Conservation (phyloP, 1,140 invertebrate genomes). For the Drosophila hydei region DNA sequence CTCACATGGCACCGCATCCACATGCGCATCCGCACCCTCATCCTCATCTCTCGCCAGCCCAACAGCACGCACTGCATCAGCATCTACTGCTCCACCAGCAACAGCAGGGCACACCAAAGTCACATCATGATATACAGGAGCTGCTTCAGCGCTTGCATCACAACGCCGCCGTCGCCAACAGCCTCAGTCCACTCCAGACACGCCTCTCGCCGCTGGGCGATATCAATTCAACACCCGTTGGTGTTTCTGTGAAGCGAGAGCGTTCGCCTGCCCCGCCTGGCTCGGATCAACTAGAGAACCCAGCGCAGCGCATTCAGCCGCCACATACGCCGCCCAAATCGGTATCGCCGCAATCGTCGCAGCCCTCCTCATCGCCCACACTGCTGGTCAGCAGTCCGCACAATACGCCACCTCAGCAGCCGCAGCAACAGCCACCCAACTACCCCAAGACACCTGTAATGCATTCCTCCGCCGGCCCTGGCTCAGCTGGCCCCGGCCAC, state of each 20-base stretch:
- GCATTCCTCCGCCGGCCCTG: constrained; percentile 42
- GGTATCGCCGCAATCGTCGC: constrained; percentile 84
- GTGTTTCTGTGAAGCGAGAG: constrained; percentile 71
- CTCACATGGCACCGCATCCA: constrained; percentile 52
- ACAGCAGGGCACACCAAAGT: constrained; percentile 62
- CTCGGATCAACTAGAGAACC: constrained; percentile 70
- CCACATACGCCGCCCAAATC: constrained; percentile 83
- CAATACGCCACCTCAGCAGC: constrained; percentile 65
- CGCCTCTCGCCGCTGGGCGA: constrained; percentile 69
- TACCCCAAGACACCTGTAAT: constrained; percentile 55
- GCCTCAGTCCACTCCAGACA: constrained; percentile 72
- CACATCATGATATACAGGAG: constrained; percentile 78
- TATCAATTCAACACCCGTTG: constrained; percentile 16
- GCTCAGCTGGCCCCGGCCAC: constrained; percentile 14
- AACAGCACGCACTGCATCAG: constrained; percentile 73
- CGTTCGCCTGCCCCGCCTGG: constrained; percentile 65
- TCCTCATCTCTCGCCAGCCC: constrained; percentile 70
- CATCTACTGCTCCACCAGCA: constrained; percentile 58
- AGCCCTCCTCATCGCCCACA: constrained; percentile 75
- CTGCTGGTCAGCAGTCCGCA: constrained; percentile 74
- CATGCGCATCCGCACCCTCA: constrained; percentile 56
- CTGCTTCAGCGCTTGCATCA: constrained; percentile 75
- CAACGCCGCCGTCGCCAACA: constrained; percentile 60
- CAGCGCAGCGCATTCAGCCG: constrained; percentile 77
- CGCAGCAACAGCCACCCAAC: constrained; percentile 52